These are phyloP conservation scores for Allygus modestus DNA, from an alignment of 2,888 invertebrate species.

Conservation along the genomic window DNA sequence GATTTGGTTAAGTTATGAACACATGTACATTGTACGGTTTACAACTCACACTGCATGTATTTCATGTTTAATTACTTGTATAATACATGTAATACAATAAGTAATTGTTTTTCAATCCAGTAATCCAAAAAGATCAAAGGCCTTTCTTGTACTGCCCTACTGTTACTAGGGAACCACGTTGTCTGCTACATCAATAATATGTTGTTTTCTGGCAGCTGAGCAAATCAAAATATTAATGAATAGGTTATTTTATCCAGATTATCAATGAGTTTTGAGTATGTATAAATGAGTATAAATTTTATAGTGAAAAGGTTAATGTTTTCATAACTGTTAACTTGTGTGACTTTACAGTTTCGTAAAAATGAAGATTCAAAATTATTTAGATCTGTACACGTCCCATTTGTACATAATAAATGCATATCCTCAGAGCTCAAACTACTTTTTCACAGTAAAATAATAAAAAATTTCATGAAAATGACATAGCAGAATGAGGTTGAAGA, in stretches of 20 bases:
- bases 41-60: too few relatives aligned
- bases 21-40: too few relatives aligned
- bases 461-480: conserved; percentile 20
- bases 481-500: conserved; percentile 79
- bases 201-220: neutral
- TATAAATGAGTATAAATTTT: neutral
- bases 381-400: neutral
- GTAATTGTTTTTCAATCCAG: too few relatives aligned
- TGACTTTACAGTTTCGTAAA: neutral
- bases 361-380: conserved; percentile 25
- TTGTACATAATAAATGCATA: neutral
- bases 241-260: conserved; percentile 1
- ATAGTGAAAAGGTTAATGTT: neutral
- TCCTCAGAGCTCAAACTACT: neutral
- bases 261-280: neutral
- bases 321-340: neutral
- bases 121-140: too few relatives aligned
- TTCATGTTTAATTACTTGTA: too few relatives aligned
- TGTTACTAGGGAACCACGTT: neutral
- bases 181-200: conserved; percentile 29
- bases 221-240: conserved; percentile 11
- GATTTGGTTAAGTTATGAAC: too few relatives aligned
- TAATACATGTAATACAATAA: too few relatives aligned
- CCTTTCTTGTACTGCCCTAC: neutral
- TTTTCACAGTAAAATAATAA: neutral